phyloP scores from a whole-genome alignment of 2,888 invertebrate genomes.

The Microchrysa polita region DNA sequence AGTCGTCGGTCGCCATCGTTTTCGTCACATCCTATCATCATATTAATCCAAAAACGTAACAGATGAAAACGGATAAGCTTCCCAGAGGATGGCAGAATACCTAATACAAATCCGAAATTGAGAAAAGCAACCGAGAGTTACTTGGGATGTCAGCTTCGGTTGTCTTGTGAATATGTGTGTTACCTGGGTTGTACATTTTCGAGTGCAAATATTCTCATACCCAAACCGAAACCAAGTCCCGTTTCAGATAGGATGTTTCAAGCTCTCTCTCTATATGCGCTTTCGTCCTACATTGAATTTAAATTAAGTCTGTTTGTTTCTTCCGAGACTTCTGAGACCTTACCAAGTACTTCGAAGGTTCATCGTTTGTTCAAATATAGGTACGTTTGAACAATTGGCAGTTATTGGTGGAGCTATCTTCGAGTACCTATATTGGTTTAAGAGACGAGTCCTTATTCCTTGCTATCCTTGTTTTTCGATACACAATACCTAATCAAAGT shows the following conservation, averaged over 20 bases:
- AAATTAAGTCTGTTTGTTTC: conserved; percentile 32
- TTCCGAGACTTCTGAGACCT: neutral
- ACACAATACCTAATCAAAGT: conserved; percentile 20
- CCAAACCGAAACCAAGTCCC: too few species aligned
- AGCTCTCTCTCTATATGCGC: conserved; percentile 14
- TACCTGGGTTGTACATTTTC: neutral
- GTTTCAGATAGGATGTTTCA: neutral
- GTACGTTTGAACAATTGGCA: neutral
- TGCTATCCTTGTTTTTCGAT: neutral
- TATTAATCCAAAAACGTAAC: conserved; percentile 29
- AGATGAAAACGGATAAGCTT: conserved; percentile 27
- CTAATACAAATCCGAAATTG: neutral
- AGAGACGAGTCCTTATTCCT: neutral
- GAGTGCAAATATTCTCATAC: too few species aligned
- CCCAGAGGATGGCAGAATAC: neutral
- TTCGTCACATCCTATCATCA: conserved; percentile 26
- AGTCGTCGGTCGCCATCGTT: too few species aligned
- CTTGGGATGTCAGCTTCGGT: neutral
- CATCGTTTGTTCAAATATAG: neutral
- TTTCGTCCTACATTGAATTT: conserved; percentile 37
- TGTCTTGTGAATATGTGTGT: neutral
- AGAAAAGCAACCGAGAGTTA: neutral
- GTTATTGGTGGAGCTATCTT: neutral
- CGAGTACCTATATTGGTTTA: neutral
- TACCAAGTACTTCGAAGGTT: too few species aligned